Evolutionary conservation across 1,140 invertebrate species (phyloP), one percentile per base, ranked within the genome.

Genomic region (Thereuonema tuberculata): DNA sequence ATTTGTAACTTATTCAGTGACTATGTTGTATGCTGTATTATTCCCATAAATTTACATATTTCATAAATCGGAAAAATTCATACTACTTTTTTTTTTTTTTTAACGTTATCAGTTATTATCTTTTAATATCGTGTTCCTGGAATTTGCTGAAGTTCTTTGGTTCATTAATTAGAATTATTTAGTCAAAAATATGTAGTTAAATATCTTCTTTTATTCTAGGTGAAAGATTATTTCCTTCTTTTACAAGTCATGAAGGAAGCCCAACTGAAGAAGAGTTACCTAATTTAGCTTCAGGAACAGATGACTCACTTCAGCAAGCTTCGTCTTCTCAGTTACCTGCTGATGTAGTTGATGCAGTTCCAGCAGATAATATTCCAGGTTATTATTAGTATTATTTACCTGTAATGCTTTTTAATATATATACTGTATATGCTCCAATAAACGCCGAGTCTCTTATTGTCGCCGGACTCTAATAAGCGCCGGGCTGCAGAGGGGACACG

Each of bases 321-420:
- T 37, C 54, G 28, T 53, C 55, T 50, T 20, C 15, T 14, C 12
- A 25, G 9, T 12, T 63, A 56, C 49, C 58, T 47, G 59, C 60
- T 29, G 59, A 64, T 12, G 60, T 65, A 43, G 67, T 66, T 52
- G 59, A 64, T 28, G 56, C 59, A 26, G 55, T 61, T 28, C 49
- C 49, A 43, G 37, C 57, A 9, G 52, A 43, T 15, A 28, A 54
- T 15, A 37, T 46, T 46, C 31, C 48, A 29, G 49, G 27, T 47
- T 37, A 37, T 9, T 37, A 37, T 37, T 37, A 17, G 5, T 37
- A 37, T 37, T 9, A 37, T 37, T 37, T 5, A 37, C 31, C 17
- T 37, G 17, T 37, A 37, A 37, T 5, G 31, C 17, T 9, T 37
- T 17, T 37, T 37, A 37, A 37, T 17, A 9, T 37, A 9, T 37